Evolutionary conservation across 2,888 invertebrate species (phyloP).

Genomic region (Plemyria rubiginata): DNA sequence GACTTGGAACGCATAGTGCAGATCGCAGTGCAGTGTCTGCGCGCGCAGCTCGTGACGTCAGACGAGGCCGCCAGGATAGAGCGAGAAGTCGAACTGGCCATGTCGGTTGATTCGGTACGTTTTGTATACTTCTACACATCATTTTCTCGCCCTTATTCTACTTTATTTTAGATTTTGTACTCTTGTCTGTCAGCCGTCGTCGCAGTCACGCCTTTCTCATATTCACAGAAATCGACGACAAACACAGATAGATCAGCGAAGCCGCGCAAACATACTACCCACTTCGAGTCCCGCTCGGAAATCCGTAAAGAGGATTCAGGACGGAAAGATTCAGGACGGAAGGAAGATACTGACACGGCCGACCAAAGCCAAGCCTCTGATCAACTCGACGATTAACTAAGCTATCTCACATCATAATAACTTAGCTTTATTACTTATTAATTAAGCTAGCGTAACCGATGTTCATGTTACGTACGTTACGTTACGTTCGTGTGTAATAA

Average conservation of each 20-base stretch:
- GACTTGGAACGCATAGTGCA: slow-evolving; percentile 58
- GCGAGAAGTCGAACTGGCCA: slow-evolving; percentile 54
- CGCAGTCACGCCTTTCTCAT: no score
- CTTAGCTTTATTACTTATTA: no score
- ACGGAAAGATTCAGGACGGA: not conserved
- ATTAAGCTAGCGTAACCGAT: no score
- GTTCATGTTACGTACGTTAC: no score
- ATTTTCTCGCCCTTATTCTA: no score
- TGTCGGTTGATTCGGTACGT: slow-evolving; percentile 47
- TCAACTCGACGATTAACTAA: slow-evolving; percentile 6
- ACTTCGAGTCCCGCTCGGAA: slow-evolving; percentile 19
- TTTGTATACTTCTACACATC: no score
- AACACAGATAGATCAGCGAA: slow-evolving; percentile 13
- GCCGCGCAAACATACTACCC: slow-evolving; percentile 27
- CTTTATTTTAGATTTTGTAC: no score
- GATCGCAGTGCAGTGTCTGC: slow-evolving; percentile 61
- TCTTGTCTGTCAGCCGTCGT: no score
- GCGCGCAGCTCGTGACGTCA: slow-evolving; percentile 60
- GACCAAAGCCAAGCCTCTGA: slow-evolving; percentile 20
- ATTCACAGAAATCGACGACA: slow-evolving; percentile 11
- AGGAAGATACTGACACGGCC: not conserved
- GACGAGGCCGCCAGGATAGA: slow-evolving; percentile 57
- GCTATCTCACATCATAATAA: no score
- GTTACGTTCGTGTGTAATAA: no score
- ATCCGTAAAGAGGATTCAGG: not conserved